Conservation (phyloP, 2,113 vertebrate genomes). For the Rhynchomys soricoides region DNA sequence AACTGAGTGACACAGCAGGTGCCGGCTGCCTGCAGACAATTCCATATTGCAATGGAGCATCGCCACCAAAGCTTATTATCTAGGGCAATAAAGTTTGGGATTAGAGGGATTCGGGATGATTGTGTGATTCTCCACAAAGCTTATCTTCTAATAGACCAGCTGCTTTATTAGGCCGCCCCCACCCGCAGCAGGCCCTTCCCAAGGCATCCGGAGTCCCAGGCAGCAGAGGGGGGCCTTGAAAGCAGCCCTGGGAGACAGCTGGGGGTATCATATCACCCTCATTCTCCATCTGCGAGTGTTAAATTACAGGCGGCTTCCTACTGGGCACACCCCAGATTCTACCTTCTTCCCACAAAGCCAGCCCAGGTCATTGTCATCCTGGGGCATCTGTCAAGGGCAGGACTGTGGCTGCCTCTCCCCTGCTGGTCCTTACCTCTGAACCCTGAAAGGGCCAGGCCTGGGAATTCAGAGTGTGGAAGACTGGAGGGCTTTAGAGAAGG, state of each 20-base stretch:
- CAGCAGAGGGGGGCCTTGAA: slow-evolving; percentile 56
- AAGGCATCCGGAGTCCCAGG: slow-evolving; percentile 72
- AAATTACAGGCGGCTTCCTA: slow-evolving; percentile 83
- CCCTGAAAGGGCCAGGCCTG: neutral
- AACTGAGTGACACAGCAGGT: slow-evolving; percentile 85
- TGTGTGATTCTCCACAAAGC: slow-evolving; percentile 86
- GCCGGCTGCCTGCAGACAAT: slow-evolving; percentile 79
- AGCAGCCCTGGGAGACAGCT: slow-evolving; percentile 82
- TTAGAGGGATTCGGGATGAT: slow-evolving; percentile 86
- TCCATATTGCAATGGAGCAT: slow-evolving; percentile 83
- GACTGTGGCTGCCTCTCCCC: neutral
- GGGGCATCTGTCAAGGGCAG: slow-evolving; percentile 60
- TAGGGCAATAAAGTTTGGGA: slow-evolving; percentile 86
- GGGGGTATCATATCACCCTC: slow-evolving; percentile 80
- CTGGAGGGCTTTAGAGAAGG: neutral
- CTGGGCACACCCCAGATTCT: slow-evolving; percentile 79
- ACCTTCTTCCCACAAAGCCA: slow-evolving; percentile 78
- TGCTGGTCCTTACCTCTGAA: neutral
- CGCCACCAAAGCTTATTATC: slow-evolving; percentile 86
- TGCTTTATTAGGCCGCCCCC: slow-evolving; percentile 84
- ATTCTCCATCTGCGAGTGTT: slow-evolving; percentile 83
- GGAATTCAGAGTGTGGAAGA: neutral
- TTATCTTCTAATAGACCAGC: slow-evolving; percentile 87
- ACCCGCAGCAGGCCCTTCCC: slow-evolving; percentile 73
- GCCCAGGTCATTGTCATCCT: neutral